These are phyloP conservation scores for Reinhardtius hippoglossoides DNA, from an alignment of 2,113 vertebrate genomes.

Conservation along the genomic window DNA sequence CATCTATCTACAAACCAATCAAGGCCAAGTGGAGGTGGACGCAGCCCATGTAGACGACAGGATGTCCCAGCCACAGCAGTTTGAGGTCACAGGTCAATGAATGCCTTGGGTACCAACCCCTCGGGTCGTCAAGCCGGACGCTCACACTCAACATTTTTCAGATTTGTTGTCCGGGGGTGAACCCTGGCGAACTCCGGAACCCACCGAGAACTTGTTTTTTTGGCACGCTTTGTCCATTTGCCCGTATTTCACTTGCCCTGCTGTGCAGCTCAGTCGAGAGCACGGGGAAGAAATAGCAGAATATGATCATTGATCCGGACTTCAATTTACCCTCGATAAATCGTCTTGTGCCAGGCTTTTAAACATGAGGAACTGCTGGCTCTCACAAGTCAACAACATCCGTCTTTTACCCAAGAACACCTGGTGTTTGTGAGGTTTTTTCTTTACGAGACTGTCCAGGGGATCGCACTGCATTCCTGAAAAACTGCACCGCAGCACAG, in stretches of 20 bases:
- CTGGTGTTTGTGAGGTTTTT: background rate
- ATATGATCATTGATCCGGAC: constrained; percentile 26
- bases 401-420: constrained; percentile 18
- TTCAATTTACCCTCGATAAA: constrained; percentile 33
- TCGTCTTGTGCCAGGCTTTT: constrained; percentile 19
- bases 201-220: background rate
- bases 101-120: too few relatives aligned
- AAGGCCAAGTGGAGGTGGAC: too few relatives aligned
- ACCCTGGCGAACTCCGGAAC: too few relatives aligned
- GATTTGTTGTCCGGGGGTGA: too few relatives aligned
- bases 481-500: background rate
- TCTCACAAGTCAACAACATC: constrained; percentile 17
- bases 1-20: too few relatives aligned
- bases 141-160: too few relatives aligned
- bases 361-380: constrained; percentile 17
- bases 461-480: background rate
- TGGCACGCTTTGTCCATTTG: background rate
- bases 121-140: too few relatives aligned
- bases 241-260: background rate
- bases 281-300: constrained; percentile 26
- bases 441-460: background rate
- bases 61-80: background rate
- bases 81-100: constrained; percentile 13
- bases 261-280: background rate
- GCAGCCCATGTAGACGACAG: too few relatives aligned